Base-by-base conservation (phyloP, 2,888 invertebrate species). In the Nemotelus pantherinus region DNA sequence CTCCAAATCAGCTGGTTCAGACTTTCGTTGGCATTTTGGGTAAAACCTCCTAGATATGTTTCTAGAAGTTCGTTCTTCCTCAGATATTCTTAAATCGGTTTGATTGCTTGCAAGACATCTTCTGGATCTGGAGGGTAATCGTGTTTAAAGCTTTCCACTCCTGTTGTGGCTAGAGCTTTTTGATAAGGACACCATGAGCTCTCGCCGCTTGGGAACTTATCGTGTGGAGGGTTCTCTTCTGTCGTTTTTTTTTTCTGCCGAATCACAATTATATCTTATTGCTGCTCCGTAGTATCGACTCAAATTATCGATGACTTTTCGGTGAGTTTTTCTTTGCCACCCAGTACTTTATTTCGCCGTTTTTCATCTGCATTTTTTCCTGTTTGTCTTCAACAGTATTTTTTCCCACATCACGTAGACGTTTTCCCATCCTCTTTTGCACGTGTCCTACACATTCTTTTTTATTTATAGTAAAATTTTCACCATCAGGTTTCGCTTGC, bases 21-120 rank as follows among this genome's bases (percentile, higher is more conserved):
- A 79, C 80, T 80, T 76, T 81, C 80, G 65, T 81, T 81, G 76
- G 70, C 57, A 78, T 81, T 82, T 79, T 81, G 81, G 25, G 79
- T 81, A 70, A 80, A 81, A n/a, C 80, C 81, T 78, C 81, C 81
- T 67, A 82, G 76, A 79, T 81, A 81, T 76, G 80, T 60, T 71
- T 80, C 78, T 44, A 80, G 75, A 48, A 81, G 78, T 63, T 78
- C 80, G 57, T 71, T 72, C 48, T 79, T 81, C 57, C 79, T 81
- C 75, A 81, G 77, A 78, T 80, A 77, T 76, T 79, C 80, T 48
- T 81, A 81, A 68, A 25, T 25, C 25, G 25, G 25, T 25, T 25
- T 25, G 25, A 25, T 25, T 25, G 25, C 25, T 25, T 25, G 80
- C 80, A 7, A 80, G 78, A 70, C 76, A 7, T 6, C 2, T 41